phyloP scores from a whole-genome alignment of 2,888 invertebrate species.

The Caenorhabditis sp. region DNA sequence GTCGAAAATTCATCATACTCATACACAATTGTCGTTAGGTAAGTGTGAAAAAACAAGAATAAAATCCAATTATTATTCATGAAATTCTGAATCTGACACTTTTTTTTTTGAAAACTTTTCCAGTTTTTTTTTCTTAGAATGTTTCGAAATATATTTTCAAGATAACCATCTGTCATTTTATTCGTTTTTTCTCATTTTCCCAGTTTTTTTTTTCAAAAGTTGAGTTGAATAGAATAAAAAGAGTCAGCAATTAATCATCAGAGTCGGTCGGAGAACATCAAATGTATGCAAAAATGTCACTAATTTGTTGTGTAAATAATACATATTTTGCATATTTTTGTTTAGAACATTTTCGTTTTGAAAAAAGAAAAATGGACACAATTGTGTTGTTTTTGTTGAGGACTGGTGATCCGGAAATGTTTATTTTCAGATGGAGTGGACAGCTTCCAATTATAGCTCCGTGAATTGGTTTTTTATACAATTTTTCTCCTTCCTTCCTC shows the following conservation, averaged over 20 bases:
- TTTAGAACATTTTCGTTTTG: too few relatives aligned
- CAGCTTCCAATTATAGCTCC: background rate
- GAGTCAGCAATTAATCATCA: background rate
- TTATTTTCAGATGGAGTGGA: too few relatives aligned
- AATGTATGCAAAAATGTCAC: background rate
- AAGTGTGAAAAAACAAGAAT: background rate
- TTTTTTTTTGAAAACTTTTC: background rate
- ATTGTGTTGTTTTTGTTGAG: too few relatives aligned
- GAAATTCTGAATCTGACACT: conserved; percentile 1
- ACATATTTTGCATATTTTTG: too few relatives aligned
- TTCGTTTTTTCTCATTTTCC: background rate
- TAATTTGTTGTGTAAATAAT: background rate
- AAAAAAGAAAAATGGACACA: too few relatives aligned
- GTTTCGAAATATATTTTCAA: background rate
- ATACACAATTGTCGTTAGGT: conserved; percentile 49
- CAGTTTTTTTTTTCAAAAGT: background rate
- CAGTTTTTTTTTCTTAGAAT: background rate
- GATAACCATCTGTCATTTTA: background rate
- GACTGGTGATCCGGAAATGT: too few relatives aligned
- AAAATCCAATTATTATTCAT: background rate
- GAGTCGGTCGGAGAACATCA: background rate
- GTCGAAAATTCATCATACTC: conserved; percentile 46
- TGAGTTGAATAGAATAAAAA: background rate
- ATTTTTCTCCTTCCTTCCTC: too few relatives aligned
- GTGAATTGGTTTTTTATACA: background rate